Percentiles rank a stretch among this genome's conserved stretches.
Evolutionary conservation across 2,888 invertebrate species (phyloP).

Genomic region (Schizotus pectinicornis): DNA sequence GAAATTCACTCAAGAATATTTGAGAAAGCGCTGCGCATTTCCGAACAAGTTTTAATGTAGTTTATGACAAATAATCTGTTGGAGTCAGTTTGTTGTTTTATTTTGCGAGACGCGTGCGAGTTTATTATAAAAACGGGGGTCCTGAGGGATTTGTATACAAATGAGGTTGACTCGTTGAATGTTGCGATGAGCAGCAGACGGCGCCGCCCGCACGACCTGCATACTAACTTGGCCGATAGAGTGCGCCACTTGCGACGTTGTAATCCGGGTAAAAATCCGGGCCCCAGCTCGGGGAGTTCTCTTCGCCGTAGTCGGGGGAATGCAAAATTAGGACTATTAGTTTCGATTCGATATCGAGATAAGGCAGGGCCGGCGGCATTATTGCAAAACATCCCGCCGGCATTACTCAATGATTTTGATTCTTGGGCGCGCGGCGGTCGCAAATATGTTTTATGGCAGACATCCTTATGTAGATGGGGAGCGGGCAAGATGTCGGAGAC

Average conservation of each 20-base stretch:
- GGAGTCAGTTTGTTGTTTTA: neutral
- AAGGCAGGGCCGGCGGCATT: constrained; percentile 29
- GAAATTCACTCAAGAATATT: no score
- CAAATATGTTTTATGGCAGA: constrained; percentile 49
- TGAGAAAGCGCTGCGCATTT: no score
- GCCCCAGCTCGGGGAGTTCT: neutral
- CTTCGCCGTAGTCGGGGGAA: constrained; percentile 9
- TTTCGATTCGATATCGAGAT: constrained; percentile 33
- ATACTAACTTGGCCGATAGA: constrained; percentile 46
- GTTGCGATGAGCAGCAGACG: constrained; percentile 54
- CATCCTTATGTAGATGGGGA: constrained; percentile 39
- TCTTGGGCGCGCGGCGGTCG: constrained; percentile 39
- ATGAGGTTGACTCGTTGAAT: constrained; percentile 40
- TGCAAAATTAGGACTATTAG: constrained; percentile 35
- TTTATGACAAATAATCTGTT: no score
- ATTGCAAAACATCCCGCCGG: constrained; percentile 42
- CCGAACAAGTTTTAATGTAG: no score
- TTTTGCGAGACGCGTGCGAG: neutral
- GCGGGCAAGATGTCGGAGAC: constrained; percentile 56
- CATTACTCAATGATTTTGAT: constrained; percentile 49
- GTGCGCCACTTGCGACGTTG: constrained; percentile 41
- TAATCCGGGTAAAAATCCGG: constrained; percentile 40
- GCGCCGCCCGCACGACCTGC: constrained; percentile 48
- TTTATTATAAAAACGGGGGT: constrained; percentile 21
- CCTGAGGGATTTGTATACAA: constrained; percentile 33